Conservation (phyloP, 2,113 vertebrate genomes). For the Fregetta grallaria region DNA sequence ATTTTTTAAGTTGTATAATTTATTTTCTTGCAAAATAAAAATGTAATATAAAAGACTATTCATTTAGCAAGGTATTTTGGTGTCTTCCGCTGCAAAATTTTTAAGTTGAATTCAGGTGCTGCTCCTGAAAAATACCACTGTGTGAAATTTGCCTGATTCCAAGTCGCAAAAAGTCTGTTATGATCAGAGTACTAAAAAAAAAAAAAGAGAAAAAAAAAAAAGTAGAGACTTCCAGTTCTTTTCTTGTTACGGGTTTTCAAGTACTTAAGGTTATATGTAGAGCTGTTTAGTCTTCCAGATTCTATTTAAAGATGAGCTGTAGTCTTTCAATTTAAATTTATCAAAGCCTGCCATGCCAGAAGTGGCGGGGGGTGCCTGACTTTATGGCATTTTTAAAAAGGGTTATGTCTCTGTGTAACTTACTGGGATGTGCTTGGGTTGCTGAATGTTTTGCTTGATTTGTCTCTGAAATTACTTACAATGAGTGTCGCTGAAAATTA, state of each 20-base stretch:
- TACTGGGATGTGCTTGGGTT: background rate
- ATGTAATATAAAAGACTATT: constrained; percentile 80
- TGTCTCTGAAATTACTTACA: background rate
- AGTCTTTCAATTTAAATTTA: background rate
- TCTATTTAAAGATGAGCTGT: background rate
- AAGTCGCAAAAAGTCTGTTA: background rate
- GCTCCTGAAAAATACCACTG: background rate
- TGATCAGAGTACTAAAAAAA: background rate
- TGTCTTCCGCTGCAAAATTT: constrained; percentile 41
- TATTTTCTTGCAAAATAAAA: constrained; percentile 95
- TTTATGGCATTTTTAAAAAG: background rate
- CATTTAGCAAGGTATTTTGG: constrained; percentile 56
- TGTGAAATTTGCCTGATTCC: background rate
- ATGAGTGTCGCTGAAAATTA: background rate
- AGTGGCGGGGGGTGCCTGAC: background rate
- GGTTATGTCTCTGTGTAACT: background rate
- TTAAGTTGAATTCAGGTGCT: background rate
- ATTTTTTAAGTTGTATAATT: constrained; percentile 92
- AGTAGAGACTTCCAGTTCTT: background rate
- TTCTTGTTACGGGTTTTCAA: background rate
- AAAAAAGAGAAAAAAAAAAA: background rate
- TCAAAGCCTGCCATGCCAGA: background rate
- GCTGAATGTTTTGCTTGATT: background rate
- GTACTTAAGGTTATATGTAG: background rate
- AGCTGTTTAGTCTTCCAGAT: background rate